Evolutionary conservation across 23 tunicate genomes (phyloP).

Genomic region (Botrylloides violaceus): DNA sequence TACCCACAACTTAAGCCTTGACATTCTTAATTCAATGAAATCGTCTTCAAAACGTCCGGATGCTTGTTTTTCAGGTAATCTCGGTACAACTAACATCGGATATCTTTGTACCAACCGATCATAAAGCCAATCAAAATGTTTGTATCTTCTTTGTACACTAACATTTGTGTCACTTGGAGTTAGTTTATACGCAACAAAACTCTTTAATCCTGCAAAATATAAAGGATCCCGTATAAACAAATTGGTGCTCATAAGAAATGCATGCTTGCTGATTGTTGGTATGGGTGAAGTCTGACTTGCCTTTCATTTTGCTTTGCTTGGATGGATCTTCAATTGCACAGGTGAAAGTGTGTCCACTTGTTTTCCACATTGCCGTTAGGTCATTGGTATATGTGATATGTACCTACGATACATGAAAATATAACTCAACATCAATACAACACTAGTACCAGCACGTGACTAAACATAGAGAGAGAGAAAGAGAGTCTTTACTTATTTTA

Average conservation of each 20-base stretch:
- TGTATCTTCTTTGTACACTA: conserved; percentile 26
- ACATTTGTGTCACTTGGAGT: conserved; percentile 24
- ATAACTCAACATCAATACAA: too few relatives aligned
- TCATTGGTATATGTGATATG: conserved; percentile 32
- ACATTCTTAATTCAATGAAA: conserved; percentile 24
- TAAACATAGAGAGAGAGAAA: too few relatives aligned
- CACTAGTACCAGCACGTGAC: too few relatives aligned
- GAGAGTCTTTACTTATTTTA: too few relatives aligned
- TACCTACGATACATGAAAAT: too few relatives aligned
- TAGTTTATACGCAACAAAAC: conserved; percentile 25
- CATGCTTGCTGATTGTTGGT: background rate
- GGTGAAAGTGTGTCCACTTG: conserved; percentile 12
- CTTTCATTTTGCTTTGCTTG: conserved; percentile 54
- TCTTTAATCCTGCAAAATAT: conserved; percentile 22
- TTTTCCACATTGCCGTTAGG: conserved; percentile 17
- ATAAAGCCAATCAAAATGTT: conserved; percentile 49
- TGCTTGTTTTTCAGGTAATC: conserved; percentile 33
- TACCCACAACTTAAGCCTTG: conserved; percentile 38
- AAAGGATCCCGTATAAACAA: too few relatives aligned
- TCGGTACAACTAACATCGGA: conserved; percentile 25
- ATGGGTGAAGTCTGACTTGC: conserved; percentile 13
- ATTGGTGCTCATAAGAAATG: background rate
- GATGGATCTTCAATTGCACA: conserved; percentile 22
- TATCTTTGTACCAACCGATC: conserved; percentile 19
- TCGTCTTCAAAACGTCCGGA: conserved; percentile 38